Evolutionary conservation across 1,140 invertebrate genomes (phyloP).

Genomic region (Conus betulinus): DNA sequence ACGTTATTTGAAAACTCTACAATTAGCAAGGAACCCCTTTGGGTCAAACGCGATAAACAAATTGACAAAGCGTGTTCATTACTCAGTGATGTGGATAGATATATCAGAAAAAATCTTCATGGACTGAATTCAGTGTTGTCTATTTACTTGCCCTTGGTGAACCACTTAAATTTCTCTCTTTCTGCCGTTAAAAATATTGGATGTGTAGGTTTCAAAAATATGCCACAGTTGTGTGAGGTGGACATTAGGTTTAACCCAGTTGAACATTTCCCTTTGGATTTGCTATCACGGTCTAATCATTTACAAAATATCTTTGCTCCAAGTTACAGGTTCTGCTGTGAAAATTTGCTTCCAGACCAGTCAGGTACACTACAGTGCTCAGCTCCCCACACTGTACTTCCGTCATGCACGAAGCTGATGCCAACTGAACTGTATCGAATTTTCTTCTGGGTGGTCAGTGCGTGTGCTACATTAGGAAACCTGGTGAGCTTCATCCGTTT

Average conservation of each 20-base stretch:
- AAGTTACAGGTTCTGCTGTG: not conserved
- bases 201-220: not conserved
- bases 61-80: not conserved
- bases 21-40: slow-evolving; percentile 15
- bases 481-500: not conserved
- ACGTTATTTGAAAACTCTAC: slow-evolving; percentile 14
- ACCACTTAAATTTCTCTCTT: not conserved
- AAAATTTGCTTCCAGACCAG: not conserved
- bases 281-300: slow-evolving; percentile 24
- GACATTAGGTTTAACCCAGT: not conserved
- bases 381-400: not conserved
- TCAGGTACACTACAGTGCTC: not conserved
- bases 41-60: not conserved
- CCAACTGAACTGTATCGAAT: not conserved
- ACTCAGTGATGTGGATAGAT: not conserved
- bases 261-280: not conserved
- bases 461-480: not conserved
- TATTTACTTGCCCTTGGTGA: not conserved
- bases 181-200: not conserved
- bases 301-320: not conserved
- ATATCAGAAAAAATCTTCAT: not conserved
- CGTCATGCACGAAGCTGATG: not conserved
- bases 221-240: not conserved
- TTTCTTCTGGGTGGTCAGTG: not conserved
- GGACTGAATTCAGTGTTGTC: not conserved